These are phyloP conservation scores for Drosophila pectinifera DNA, from an alignment of 1,140 invertebrate species.

Conservation along the genomic window DNA sequence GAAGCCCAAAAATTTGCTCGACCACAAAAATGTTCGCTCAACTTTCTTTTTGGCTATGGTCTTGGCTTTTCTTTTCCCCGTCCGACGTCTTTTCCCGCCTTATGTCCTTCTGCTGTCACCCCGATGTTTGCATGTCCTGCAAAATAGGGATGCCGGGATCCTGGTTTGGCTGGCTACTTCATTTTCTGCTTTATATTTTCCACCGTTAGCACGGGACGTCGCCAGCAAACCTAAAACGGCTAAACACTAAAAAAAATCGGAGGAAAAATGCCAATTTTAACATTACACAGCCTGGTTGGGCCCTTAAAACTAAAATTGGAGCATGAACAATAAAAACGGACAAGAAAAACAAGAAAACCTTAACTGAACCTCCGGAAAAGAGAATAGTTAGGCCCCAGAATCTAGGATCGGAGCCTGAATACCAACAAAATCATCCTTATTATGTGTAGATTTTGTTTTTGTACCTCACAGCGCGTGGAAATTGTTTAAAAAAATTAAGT, in stretches of 20 bases:
- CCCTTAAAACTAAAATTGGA: no score
- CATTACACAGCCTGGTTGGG: no score
- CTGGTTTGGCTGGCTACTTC: slow-evolving; percentile 66
- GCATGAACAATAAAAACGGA: no score
- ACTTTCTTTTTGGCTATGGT: slow-evolving; percentile 74
- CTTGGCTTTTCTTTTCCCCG: slow-evolving; percentile 11
- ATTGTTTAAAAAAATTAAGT: background rate
- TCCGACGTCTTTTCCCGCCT: slow-evolving; percentile 3
- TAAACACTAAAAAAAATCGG: background rate
- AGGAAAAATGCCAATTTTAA: no score
- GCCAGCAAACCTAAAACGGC: slow-evolving; percentile 37
- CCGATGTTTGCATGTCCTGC: slow-evolving; percentile 53
- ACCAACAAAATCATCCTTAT: no score
- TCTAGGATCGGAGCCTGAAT: no score
- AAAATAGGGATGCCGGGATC: slow-evolving; percentile 35
- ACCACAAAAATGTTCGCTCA: slow-evolving; percentile 79
- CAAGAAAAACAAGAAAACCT: no score
- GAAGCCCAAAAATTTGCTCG: slow-evolving; percentile 81
- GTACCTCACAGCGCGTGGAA: background rate
- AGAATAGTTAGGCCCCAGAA: no score
- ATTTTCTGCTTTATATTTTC: slow-evolving; percentile 76
- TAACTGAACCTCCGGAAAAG: no score
- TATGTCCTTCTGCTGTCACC: slow-evolving; percentile 43
- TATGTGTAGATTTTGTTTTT: no score
- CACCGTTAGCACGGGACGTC: slow-evolving; percentile 44